Evolutionary conservation across 2,797 vertebrate species (phyloP), one percentile per base, ranked within the genome.

Genomic region (Syngnathus rostellatus): DNA sequence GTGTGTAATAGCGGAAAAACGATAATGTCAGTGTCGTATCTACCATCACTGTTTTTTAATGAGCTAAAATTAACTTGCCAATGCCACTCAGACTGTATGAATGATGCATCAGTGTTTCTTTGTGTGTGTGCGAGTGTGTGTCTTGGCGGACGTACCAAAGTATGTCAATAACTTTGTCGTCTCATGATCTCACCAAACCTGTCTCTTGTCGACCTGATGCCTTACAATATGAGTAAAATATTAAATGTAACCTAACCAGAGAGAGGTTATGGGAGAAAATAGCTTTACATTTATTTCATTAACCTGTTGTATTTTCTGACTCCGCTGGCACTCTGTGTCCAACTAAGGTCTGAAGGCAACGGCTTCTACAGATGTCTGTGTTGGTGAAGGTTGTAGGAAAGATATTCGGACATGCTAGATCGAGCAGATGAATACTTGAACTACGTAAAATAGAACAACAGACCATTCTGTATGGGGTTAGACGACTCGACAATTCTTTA

Each of bases 1-100:
- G 67, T 69, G 70, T 66, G 58, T 72, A 80, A 83, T 82, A 37
- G 64, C 64, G 77, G 31, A 83, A 81, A 81, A 80, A 83, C 71
- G 21, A 79, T 69, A 45, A 73, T 73, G 67, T 68, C 73, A 9
- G 2, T 76, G 64, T 76, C 68, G 71, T 73, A 63, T 73, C 83
- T 80, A 69, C 37, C 55, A 0, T 65, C 72, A 75, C 55, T 77
- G 51, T 37, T 72, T 68, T 66, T 67, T 80, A 82, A 81, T 82
- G 65, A 82, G 70, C 72, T 77, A 71, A 78, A 78, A 77, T 79
- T 64, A 80, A 77, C 69, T 70, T 66, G 68, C 50, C 74, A n/a
- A 31, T 71, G 69, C 72, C 63, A 67, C 65, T 54, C 55, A 46
- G 41, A 68, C 71, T 11, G 37, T 65, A 55, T 71, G 69, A 82